phyloP scores from a whole-genome alignment of 92 coral and sea anemone genomes.

The Zoanthus solanderi region DNA sequence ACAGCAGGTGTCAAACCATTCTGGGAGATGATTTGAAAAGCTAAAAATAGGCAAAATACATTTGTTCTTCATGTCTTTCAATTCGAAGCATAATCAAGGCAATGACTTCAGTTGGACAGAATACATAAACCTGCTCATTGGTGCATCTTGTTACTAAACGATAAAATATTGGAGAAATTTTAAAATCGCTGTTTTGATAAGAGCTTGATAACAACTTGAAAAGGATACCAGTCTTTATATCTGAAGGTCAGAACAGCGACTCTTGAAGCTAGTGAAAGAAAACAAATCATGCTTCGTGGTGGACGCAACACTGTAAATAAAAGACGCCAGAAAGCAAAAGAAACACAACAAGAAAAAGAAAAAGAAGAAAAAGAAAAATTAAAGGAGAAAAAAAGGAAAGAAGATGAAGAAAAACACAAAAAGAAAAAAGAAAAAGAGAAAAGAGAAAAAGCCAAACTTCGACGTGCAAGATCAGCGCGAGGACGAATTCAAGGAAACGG shows the following conservation, averaged over 20 bases:
- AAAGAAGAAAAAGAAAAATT: conserved; percentile 30
- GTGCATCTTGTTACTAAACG: conserved; percentile 1
- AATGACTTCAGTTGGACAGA: background rate
- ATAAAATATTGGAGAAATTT: background rate
- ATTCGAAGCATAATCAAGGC: background rate
- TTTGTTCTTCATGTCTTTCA: background rate
- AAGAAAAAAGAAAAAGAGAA: conserved; percentile 5
- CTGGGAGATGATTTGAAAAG: conserved; percentile 30
- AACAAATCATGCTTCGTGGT: conserved; percentile 23
- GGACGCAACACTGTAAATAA: conserved; percentile 19
- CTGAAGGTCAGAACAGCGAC: background rate
- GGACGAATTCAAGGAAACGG: conserved; percentile 37
- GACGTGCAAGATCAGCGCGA: conserved; percentile 21
- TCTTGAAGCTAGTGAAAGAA: background rate
- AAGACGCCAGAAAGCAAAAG: conserved; percentile 5
- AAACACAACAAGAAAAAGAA: background rate
- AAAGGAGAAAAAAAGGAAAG: background rate
- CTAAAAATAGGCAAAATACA: background rate
- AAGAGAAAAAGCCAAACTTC: background rate
- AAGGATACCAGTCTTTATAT: background rate
- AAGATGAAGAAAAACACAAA: conserved; percentile 7
- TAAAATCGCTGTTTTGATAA: background rate
- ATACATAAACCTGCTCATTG: background rate
- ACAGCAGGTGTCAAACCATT: conserved; percentile 31
- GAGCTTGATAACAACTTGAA: background rate